These are phyloP conservation scores for Apodemia duryi DNA, from an alignment of 2,888 invertebrate species.

Conservation along the genomic window DNA sequence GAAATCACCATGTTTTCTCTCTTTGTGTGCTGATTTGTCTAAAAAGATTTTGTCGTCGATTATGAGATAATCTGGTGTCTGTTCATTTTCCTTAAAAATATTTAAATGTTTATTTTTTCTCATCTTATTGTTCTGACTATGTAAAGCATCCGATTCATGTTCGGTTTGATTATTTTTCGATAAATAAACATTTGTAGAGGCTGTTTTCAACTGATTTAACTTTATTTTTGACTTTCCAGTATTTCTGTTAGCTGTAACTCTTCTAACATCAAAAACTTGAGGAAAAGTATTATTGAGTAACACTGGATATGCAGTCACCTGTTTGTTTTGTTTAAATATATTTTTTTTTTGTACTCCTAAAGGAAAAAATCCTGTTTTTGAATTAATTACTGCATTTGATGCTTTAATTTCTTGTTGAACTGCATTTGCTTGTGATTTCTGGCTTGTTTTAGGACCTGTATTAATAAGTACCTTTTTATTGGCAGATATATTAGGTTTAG, in stretches of 20 bases:
- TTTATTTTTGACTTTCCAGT: too few species aligned
- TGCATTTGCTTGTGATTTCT: conserved; percentile 20
- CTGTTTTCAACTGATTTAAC: too few species aligned
- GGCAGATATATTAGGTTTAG: conserved; percentile 10
- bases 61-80: too few species aligned
- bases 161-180: too few species aligned
- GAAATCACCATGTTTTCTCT: too few species aligned
- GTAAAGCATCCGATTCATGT: too few species aligned
- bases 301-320: neutral
- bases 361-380: conserved; percentile 46
- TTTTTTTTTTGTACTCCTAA: conserved; percentile 35
- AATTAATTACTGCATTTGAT: conserved; percentile 32
- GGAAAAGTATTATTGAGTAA: conserved; percentile 20
- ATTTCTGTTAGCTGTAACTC: conserved; percentile 20
- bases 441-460: conserved; percentile 15
- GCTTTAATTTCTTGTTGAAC: conserved; percentile 32
- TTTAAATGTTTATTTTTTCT: too few species aligned
- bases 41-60: too few species aligned
- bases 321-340: conserved; percentile 16
- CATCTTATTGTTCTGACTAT: too few species aligned
- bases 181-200: too few species aligned
- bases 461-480: conserved; percentile 22
- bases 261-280: conserved; percentile 30
- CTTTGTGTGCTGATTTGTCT: too few species aligned
- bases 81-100: too few species aligned